These are phyloP conservation scores for Mycteria americana DNA, from an alignment of 2,797 vertebrate genomes.

Conservation along the genomic window DNA sequence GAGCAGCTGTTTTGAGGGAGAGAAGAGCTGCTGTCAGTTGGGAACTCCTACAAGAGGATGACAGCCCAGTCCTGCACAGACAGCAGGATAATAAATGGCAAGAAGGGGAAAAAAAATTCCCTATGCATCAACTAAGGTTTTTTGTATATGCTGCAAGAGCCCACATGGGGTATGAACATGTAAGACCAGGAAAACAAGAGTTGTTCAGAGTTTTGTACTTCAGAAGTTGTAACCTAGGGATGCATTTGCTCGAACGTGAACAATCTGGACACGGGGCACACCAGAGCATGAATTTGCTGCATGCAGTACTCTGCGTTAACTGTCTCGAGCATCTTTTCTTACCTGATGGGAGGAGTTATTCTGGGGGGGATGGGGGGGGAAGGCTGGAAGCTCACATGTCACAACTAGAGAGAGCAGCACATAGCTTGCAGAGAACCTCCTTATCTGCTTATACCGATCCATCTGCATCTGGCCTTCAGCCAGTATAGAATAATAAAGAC, in stretches of 20 bases:
- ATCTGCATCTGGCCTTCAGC: not conserved
- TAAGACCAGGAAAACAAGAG: not conserved
- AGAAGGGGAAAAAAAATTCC: not conserved
- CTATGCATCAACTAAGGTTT: not conserved
- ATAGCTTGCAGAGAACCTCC: not conserved
- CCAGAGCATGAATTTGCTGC: not conserved
- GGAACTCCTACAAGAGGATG: not conserved
- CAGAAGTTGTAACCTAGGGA: not conserved
- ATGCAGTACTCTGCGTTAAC: not conserved
- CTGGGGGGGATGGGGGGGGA: not conserved
- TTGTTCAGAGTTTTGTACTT: not conserved
- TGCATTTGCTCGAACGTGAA: not conserved
- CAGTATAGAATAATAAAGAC: too few relatives aligned
- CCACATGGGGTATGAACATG: fast-evolving
- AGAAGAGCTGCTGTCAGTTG: not conserved
- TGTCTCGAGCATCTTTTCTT: fast-evolving
- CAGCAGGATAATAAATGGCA: not conserved
- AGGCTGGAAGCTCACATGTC: not conserved
- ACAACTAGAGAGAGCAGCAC: fast-evolving
- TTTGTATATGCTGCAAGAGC: not conserved
- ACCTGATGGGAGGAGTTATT: not conserved
- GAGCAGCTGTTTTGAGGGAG: not conserved
- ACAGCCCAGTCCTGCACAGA: not conserved
- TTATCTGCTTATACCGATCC: not conserved
- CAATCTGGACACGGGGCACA: fast-evolving